Conservation (phyloP, 2,888 invertebrate species). For the Bruchidius siliquastri region DNA sequence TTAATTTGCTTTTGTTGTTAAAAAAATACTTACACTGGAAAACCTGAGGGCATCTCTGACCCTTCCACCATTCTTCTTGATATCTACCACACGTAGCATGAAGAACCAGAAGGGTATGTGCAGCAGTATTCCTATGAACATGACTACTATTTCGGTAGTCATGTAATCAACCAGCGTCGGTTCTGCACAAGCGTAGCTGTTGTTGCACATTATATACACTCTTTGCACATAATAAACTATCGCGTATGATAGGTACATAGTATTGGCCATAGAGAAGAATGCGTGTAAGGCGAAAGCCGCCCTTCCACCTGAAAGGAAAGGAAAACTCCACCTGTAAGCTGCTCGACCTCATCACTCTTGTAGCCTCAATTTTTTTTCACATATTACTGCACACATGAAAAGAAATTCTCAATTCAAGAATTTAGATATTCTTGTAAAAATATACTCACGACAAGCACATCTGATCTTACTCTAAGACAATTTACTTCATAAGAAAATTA, state of each 20-base stretch:
- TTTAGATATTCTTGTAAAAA: too few species aligned
- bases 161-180: conserved; percentile 64
- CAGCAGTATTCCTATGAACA: conserved; percentile 61
- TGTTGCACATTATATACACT: conserved; percentile 67
- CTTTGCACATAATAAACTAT: conserved; percentile 77
- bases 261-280: conserved; percentile 68
- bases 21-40: conserved; percentile 29
- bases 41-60: conserved; percentile 52
- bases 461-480: too few species aligned
- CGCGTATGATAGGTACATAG: conserved; percentile 79
- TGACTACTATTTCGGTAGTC: conserved; percentile 65
- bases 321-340: too few species aligned
- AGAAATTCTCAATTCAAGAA: too few species aligned
- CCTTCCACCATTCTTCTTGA: conserved; percentile 62
- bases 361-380: too few species aligned
- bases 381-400: too few species aligned
- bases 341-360: too few species aligned
- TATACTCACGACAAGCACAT: too few species aligned
- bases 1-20: too few species aligned
- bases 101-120: conserved; percentile 67
- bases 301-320: conserved; percentile 54
- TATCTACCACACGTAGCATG: conserved; percentile 60
- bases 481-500: too few species aligned
- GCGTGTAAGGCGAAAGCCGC: conserved; percentile 67
- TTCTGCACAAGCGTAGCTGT: conserved; percentile 60